Evolutionary conservation across 2,113 vertebrate species (phyloP), one percentile per base, ranked within the genome.

Genomic region (Colossoma macropomum): DNA sequence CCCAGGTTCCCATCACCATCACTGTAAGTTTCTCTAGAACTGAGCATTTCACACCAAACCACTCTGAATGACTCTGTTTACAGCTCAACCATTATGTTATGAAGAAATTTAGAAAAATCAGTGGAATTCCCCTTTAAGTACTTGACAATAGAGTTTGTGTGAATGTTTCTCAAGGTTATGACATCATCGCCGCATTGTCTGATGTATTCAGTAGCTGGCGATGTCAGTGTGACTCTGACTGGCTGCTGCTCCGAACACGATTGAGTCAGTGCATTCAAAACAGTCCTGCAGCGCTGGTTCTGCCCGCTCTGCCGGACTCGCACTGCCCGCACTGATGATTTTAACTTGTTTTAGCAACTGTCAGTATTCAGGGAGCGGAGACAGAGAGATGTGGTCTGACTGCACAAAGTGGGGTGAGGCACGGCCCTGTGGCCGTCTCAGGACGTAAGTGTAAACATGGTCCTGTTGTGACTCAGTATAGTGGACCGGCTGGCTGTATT

Each of bases 301-400:
- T 65, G 25, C 56, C 56, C 56, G 2, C 56, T 60, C 56, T 60
- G 54, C 25, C 60, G 27, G 1, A 65, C 34, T 86, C 63, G 86
- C 2, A 21, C 19, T 23, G 59, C 28, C 62, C 62, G 6, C 10
- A 3, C 28, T 65, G 10, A 65, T 65, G 62, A 65, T 65, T 65
- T 30, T 28, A 65, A 65, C 28, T 65, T 65, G 25, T 68, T 68
- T 68, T 68, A 68, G 65, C 28, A 68, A 69, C 66, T 69, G 66
- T 69, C 66, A 69, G 66, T 69, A 69, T 11, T 69, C 17, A 69
- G 30, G 17, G 66, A 38, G 32, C 66, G 21, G 30, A n/a, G 38
- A 69, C 32, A 19, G 16, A 38, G 34, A 69, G 30, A 69, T 69
- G 66, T 38, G 17, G 30, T 69, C 66, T 69, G 66, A 69, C 66